Percentiles rank a stretch among this genome's conserved stretches.
Conservation (phyloP, 2,888 invertebrate species). For the Barypeithes pellucidus region DNA sequence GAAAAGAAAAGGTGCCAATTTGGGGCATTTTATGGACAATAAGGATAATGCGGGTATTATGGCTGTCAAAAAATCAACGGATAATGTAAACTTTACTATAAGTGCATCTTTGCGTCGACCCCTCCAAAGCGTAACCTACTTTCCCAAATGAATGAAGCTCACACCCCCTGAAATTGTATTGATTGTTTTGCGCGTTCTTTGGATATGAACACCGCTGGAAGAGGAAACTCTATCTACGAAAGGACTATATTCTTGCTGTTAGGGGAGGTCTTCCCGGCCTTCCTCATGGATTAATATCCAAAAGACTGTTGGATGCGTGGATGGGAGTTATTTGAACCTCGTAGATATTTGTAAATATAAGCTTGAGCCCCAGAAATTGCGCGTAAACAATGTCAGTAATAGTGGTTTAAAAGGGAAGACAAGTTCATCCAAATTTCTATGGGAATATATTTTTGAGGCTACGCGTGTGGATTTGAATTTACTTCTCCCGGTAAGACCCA, state of each 20-base stretch:
- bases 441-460: background rate
- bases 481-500: too few relatives aligned
- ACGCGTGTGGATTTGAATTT: background rate
- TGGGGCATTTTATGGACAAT: too few relatives aligned
- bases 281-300: background rate
- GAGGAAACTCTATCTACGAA: background rate
- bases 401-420: background rate
- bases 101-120: background rate
- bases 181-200: background rate
- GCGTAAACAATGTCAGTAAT: background rate
- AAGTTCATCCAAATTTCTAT: background rate
- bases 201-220: background rate
- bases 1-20: too few relatives aligned
- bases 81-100: too few relatives aligned
- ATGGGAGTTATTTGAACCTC: background rate
- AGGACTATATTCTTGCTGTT: too few relatives aligned
- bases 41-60: too few relatives aligned
- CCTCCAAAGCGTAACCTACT: background rate
- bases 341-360: slow-evolving; percentile 15
- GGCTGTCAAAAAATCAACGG: too few relatives aligned
- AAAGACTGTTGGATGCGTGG: background rate
- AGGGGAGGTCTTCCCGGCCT: background rate
- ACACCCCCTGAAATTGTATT: background rate
- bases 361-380: slow-evolving; percentile 1
- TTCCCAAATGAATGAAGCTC: background rate